Percentiles rank a stretch among this genome's conserved stretches.
These are phyloP conservation scores for Emesis furor DNA, from an alignment of 2,888 invertebrate genomes.

Conservation along the genomic window DNA sequence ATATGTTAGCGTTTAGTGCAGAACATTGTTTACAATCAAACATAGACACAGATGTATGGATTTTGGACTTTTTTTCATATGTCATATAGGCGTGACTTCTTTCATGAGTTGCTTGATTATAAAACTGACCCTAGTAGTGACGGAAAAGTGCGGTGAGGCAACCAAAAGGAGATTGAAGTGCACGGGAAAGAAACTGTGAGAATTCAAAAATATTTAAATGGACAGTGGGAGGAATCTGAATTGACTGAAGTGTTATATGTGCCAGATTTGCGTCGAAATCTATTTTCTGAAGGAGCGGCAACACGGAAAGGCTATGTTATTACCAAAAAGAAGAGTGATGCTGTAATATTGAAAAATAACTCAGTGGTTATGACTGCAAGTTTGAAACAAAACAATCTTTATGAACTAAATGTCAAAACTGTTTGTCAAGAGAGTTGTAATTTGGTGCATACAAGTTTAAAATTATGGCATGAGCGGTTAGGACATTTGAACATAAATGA, in stretches of 20 bases:
- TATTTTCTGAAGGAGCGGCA: not conserved
- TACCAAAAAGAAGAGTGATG: not conserved
- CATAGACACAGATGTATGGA: not conserved
- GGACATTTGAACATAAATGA: not conserved
- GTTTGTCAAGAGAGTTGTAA: not conserved
- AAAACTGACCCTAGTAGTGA: not conserved
- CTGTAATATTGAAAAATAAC: slow-evolving; percentile 1
- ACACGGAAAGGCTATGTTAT: not conserved
- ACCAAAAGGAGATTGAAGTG: not conserved
- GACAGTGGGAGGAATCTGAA: not conserved
- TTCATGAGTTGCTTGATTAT: not conserved
- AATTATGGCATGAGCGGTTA: not conserved
- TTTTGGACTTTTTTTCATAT: not conserved
- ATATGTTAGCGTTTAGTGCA: not conserved
- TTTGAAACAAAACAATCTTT: slow-evolving; percentile 2
- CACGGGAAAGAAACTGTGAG: not conserved
- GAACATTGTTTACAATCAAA: not conserved
- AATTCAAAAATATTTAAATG: not conserved
- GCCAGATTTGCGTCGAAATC: not conserved
- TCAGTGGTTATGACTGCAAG: not conserved
- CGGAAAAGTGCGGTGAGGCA: not conserved
- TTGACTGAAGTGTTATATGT: not conserved
- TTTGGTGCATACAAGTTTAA: not conserved
- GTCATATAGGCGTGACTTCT: not conserved
- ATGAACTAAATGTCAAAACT: slow-evolving; percentile 6